A percentile compares a stretch with the other conserved stretches of the same genome.
Conservation (phyloP, 53 echinoderm and acorn worm genomes). For the Pentamera pediparva region DNA sequence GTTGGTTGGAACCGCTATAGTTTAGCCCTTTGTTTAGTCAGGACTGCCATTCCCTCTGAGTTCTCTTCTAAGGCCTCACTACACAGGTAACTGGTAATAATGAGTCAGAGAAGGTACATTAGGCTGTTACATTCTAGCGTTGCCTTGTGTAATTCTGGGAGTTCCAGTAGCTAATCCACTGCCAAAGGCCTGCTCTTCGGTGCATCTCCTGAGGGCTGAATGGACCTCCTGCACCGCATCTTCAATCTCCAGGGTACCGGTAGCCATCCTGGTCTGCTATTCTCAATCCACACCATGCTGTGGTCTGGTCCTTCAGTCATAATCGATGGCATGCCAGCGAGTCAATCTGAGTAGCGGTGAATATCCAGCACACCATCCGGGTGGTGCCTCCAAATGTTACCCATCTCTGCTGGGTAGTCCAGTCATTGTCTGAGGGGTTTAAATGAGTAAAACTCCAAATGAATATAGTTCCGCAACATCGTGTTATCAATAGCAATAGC, state of each 20-base stretch:
- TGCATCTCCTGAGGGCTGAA: not conserved
- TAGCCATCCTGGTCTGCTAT: no score
- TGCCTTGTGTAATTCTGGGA: not conserved
- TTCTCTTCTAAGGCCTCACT: constrained; percentile 14
- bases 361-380: no score
- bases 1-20: not conserved
- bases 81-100: constrained; percentile 1
- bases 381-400: no score
- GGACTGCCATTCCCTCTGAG: not conserved
- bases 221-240: constrained; percentile 1
- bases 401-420: no score
- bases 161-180: not conserved
- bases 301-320: no score
- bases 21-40: not conserved
- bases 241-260: not conserved
- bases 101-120: not conserved
- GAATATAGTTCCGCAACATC: no score
- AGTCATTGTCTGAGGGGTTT: no score
- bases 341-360: no score
- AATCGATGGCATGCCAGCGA: no score
- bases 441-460: no score
- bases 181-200: not conserved
- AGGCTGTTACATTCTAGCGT: constrained; percentile 11
- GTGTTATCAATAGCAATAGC: no score
- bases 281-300: no score